These are phyloP conservation scores for Aphodius granarius DNA, from an alignment of 2,888 invertebrate genomes.

Conservation along the genomic window DNA sequence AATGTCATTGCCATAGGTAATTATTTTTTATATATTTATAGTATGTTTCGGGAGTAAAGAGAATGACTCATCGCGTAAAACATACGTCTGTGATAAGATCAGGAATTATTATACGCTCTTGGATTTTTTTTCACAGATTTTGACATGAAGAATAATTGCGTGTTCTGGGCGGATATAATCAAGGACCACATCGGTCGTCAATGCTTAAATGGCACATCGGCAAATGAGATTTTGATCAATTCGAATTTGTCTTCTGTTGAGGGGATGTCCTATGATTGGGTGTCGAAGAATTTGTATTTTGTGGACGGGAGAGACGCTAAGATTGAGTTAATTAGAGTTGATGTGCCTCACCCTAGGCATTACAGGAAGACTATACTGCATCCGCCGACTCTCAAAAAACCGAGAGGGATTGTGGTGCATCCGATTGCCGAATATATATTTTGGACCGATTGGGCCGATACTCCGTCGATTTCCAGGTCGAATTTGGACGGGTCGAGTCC, in stretches of 20 bases:
- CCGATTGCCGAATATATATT: constrained; percentile 79
- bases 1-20: constrained; percentile 84
- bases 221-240: constrained; percentile 67
- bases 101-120: no score
- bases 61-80: no score
- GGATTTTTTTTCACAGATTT: no score
- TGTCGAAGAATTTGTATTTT: constrained; percentile 83
- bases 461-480: constrained; percentile 77
- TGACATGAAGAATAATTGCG: constrained; percentile 79
- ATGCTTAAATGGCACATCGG: constrained; percentile 67
- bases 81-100: no score
- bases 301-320: constrained; percentile 78
- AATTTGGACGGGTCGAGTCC: constrained; percentile 77
- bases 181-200: constrained; percentile 77
- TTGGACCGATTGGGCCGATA: constrained; percentile 89
- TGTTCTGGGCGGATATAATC: constrained; percentile 88
- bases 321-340: constrained; percentile 79
- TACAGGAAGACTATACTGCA: constrained; percentile 76
- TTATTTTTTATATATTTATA: no score
- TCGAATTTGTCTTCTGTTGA: constrained; percentile 79
- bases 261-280: constrained; percentile 89
- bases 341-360: constrained; percentile 63
- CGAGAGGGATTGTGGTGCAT: constrained; percentile 82
- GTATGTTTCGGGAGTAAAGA: no score
- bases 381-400: constrained; percentile 57